phyloP scores from a whole-genome alignment of 92 coral and sea anemone species.

The Pocillopora meandrina region DNA sequence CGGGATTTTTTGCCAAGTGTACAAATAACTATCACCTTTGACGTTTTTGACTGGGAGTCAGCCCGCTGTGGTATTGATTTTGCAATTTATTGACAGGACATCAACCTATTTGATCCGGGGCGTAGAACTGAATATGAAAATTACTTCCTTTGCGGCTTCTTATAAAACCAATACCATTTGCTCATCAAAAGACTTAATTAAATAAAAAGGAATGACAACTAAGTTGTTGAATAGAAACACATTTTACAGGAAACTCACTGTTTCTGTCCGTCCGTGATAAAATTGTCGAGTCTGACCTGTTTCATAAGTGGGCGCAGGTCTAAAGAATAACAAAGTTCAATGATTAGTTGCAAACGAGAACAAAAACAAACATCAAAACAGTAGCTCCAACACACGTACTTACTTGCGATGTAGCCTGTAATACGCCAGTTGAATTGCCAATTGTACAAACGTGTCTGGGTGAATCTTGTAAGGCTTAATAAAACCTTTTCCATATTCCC shows the following conservation, averaged over 20 bases:
- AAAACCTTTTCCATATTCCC: conserved; percentile 74
- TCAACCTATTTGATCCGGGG: too few relatives aligned
- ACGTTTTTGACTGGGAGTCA: too few relatives aligned
- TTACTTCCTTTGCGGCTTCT: too few relatives aligned
- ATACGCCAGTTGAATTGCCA: conserved; percentile 85
- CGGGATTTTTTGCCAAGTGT: too few relatives aligned
- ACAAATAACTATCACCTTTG: too few relatives aligned
- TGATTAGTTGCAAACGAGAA: background rate
- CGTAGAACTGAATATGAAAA: too few relatives aligned
- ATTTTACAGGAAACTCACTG: conserved; percentile 49
- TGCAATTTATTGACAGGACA: too few relatives aligned
- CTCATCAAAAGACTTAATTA: background rate
- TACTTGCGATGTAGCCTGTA: conserved; percentile 86
- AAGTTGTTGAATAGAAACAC: background rate
- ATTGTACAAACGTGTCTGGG: conserved; percentile 90
- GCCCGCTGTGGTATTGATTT: too few relatives aligned
- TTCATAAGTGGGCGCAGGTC: conserved; percentile 90
- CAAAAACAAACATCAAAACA: background rate
- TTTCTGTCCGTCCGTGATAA: conserved; percentile 95
- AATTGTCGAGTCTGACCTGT: conserved; percentile 88
- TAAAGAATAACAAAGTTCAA: conserved; percentile 17
- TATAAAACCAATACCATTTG: background rate
- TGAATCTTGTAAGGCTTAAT: conserved; percentile 73
- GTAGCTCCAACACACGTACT: background rate
- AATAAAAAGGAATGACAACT: background rate